Conservation (phyloP, 2,888 invertebrate genomes). For the Galerucella nymphaeae region DNA sequence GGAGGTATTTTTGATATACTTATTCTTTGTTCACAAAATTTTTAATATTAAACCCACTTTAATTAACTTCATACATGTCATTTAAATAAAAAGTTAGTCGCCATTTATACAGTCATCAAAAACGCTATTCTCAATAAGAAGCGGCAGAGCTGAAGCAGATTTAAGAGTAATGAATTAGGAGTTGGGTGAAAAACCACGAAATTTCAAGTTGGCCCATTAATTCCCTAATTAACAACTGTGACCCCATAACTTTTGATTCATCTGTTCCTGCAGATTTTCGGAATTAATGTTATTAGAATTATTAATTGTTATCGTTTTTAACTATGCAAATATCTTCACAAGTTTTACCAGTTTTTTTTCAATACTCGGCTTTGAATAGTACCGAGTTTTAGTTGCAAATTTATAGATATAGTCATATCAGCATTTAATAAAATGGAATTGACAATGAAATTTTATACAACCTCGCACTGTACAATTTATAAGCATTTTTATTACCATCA, state of each 20-base stretch:
- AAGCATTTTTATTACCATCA: not conserved
- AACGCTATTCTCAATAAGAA: not conserved
- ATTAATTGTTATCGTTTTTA: constrained; percentile 63
- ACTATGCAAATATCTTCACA: constrained; percentile 56
- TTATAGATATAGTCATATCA: not conserved
- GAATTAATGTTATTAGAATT: constrained; percentile 54
- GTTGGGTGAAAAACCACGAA: constrained; percentile 47
- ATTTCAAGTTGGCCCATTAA: constrained; percentile 60
- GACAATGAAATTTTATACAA: not conserved
- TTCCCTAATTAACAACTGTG: constrained; percentile 65
- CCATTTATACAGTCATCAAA: constrained; percentile 6
- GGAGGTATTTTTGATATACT: no score
- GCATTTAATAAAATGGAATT: not conserved
- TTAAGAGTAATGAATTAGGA: constrained; percentile 18
- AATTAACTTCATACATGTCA: not conserved
- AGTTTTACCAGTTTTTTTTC: constrained; percentile 31
- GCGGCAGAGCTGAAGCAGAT: constrained; percentile 17
- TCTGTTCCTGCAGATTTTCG: constrained; percentile 58
- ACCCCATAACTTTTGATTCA: constrained; percentile 64
- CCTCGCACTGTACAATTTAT: not conserved
- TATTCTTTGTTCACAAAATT: no score
- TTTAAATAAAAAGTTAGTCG: not conserved
- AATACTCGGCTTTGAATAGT: not conserved
- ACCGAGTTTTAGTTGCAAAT: not conserved
- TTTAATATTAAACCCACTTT: no score